Conservation (phyloP, 2,113 vertebrate species). For the Cynopterus brachyotis region DNA sequence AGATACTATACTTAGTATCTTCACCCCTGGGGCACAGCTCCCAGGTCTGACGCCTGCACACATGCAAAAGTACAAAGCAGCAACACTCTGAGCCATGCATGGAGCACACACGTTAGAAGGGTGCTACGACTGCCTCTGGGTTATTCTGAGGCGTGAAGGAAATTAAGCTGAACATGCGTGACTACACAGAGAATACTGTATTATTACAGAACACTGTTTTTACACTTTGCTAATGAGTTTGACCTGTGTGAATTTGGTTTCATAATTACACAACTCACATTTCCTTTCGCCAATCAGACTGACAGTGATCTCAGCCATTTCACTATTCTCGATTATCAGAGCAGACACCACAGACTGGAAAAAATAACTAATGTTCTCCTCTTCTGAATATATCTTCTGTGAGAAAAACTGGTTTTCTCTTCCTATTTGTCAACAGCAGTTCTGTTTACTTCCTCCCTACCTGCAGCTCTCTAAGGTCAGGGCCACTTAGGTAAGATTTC, state of each 20-base stretch:
- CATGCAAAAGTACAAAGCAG: too few relatives aligned
- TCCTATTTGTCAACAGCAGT: neutral
- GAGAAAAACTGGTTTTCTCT: neutral
- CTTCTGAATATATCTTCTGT: neutral
- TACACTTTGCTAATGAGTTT: constrained; percentile 51
- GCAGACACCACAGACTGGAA: neutral
- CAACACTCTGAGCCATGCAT: neutral
- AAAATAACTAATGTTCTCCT: constrained; percentile 10
- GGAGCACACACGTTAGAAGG: fast-evolving
- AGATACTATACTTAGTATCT: too few relatives aligned
- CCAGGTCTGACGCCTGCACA: neutral
- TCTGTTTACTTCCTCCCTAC: too few relatives aligned
- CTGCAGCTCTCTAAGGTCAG: neutral
- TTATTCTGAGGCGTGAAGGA: neutral
- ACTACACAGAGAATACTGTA: neutral
- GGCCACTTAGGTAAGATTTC: fast-evolving
- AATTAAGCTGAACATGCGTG: neutral
- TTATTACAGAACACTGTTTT: neutral
- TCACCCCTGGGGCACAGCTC: neutral
- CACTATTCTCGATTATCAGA: neutral
- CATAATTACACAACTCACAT: constrained; percentile 31
- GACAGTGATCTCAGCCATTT: neutral
- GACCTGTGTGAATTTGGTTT: constrained; percentile 35
- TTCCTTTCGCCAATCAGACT: neutral
- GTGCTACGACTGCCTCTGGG: fast-evolving